A percentile compares a stretch with the other conserved stretches of the same genome.
These are phyloP conservation scores for Andrena marginata DNA, from an alignment of 2,888 invertebrate genomes.

Conservation along the genomic window DNA sequence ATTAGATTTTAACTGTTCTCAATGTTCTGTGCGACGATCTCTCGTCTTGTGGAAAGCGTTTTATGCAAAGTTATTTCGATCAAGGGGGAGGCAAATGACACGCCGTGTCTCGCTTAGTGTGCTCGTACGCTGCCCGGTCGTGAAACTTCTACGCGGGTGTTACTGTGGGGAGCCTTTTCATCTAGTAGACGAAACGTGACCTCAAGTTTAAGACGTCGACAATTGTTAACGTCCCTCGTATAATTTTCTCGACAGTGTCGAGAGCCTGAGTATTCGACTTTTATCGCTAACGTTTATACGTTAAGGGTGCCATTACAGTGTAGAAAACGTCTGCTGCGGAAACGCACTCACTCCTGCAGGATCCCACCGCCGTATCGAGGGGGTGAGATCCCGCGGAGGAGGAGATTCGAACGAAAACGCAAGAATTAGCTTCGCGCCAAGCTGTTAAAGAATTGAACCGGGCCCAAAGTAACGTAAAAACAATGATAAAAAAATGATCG, in stretches of 20 bases:
- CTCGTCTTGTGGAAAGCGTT: background rate
- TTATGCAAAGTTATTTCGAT: background rate
- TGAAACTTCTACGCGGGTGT: conserved; percentile 24
- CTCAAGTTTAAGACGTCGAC: conserved; percentile 13
- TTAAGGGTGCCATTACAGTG: background rate
- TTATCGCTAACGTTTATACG: background rate
- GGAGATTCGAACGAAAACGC: background rate
- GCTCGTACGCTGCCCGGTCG: background rate
- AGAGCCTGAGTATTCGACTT: background rate
- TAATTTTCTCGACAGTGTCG: background rate
- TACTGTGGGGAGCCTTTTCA: conserved; percentile 7
- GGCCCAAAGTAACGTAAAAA: background rate
- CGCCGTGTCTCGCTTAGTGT: background rate
- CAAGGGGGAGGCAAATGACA: background rate
- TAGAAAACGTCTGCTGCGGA: conserved; percentile 21
- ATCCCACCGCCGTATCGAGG: conserved; percentile 18
- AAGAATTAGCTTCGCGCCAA: background rate
- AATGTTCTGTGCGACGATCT: background rate
- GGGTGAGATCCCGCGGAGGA: conserved; percentile 40
- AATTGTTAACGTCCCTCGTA: background rate
- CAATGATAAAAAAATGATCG: background rate
- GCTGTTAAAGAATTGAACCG: background rate
- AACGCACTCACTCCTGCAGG: conserved; percentile 47
- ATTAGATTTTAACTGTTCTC: background rate
- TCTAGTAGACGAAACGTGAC: conserved; percentile 7